phyloP scores from a whole-genome alignment of 30 jellyfish, hydroid and myxozoan genomes.

The Hydractinia echinata region DNA sequence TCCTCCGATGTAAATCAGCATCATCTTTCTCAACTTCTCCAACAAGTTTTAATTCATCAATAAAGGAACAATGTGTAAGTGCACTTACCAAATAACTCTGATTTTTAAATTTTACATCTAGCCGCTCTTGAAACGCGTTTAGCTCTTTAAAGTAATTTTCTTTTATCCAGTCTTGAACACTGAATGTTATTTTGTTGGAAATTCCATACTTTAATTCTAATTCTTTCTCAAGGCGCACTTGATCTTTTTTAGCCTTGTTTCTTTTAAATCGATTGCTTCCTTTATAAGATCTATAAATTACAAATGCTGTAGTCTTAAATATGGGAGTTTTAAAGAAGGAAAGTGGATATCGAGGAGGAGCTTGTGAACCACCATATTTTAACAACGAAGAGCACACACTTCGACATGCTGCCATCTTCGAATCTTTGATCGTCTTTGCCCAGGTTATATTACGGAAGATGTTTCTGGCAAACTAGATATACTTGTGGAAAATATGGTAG shows the following conservation, averaged over 20 bases:
- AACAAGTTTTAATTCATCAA: slow-evolving; percentile 28
- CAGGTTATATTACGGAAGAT: too few relatives aligned
- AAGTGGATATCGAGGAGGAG: too few relatives aligned
- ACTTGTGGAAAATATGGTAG: too few relatives aligned
- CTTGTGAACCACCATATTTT: too few relatives aligned
- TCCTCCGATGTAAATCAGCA: background rate
- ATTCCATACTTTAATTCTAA: slow-evolving; percentile 36
- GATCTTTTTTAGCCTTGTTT: slow-evolving; percentile 35
- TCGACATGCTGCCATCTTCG: too few relatives aligned
- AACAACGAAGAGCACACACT: too few relatives aligned
- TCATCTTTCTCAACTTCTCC: background rate
- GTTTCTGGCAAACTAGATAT: too few relatives aligned
- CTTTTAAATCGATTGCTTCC: slow-evolving; percentile 88
- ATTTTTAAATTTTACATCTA: slow-evolving; percentile 47
- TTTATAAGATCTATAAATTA: slow-evolving; percentile 43
- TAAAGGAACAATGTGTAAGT: slow-evolving; percentile 64
- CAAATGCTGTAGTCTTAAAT: background rate
- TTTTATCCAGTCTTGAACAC: slow-evolving; percentile 49
- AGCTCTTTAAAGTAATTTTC: slow-evolving; percentile 67
- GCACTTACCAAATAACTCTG: slow-evolving; percentile 49
- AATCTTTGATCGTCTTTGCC: too few relatives aligned
- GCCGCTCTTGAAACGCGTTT: slow-evolving; percentile 63
- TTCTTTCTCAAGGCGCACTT: slow-evolving; percentile 34
- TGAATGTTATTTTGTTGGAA: slow-evolving; percentile 32
- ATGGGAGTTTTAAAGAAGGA: too few relatives aligned